Conservation (phyloP, 2,113 vertebrate species). For the Labeo catla region DNA sequence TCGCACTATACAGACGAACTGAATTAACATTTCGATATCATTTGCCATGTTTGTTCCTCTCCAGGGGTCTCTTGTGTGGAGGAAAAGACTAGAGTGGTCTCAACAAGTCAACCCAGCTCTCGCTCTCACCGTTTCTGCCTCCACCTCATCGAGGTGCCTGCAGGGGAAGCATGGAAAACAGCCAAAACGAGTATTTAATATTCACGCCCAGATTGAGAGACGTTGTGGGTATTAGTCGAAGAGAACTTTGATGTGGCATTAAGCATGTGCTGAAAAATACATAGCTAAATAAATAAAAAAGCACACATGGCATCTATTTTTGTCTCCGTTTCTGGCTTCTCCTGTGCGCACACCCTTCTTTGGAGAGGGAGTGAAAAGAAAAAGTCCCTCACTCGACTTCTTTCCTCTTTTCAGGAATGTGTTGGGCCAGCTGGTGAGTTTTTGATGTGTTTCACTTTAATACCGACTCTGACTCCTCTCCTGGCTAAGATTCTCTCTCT, state of each 20-base stretch:
- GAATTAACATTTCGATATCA: constrained; percentile 22
- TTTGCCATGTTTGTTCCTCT: constrained; percentile 26
- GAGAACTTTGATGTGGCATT: constrained; percentile 60
- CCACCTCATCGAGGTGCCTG: constrained; percentile 23
- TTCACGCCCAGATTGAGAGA: constrained; percentile 45
- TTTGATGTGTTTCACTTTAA: constrained; percentile 62
- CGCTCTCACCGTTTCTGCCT: constrained; percentile 25
- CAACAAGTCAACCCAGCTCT: constrained; percentile 26
- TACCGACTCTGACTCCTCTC: constrained; percentile 53
- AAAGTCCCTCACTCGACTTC: constrained; percentile 33
- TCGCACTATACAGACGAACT: constrained; percentile 8
- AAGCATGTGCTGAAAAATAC: constrained; percentile 53
- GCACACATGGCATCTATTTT: constrained; percentile 57
- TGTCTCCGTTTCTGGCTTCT: constrained; percentile 52
- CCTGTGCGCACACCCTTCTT: constrained; percentile 38
- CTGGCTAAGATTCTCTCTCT: constrained; percentile 49
- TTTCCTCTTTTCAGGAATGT: constrained; percentile 57
- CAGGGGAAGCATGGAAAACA: constrained; percentile 22
- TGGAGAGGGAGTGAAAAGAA: constrained; percentile 1
- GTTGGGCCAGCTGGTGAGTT: constrained; percentile 55
- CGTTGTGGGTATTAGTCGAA: constrained; percentile 49
- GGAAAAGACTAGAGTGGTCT: constrained; percentile 34
- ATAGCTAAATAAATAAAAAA: constrained; percentile 55
- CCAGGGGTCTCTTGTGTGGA: constrained; percentile 14
- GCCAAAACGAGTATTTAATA: constrained; percentile 41